Base-by-base conservation (phyloP, 1,140 invertebrate genomes). In the Heliconius hewitsoni region DNA sequence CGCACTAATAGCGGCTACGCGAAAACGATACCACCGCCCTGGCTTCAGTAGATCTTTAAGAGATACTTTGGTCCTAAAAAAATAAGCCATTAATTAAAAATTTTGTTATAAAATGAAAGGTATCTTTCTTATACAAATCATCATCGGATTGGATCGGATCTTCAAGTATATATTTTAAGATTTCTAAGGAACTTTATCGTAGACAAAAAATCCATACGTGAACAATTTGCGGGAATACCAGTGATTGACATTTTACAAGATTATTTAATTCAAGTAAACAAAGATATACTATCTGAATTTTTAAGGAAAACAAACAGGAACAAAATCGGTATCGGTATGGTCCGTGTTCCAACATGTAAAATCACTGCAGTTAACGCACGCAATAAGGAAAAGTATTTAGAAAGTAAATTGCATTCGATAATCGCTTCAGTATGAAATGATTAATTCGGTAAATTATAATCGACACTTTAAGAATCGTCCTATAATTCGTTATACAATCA, bases 11-110 rank as follows among this genome's bases (percentile, higher is more conserved):
- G 97, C 96, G 0, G 97, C 97, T 3, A 97, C 96, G 39, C 97
- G 95, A 85, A 97, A 97, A 85, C 97, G 96, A 89, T 97, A 98
- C 97, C 97, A 97, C 23, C 96, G 95, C 23, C 97, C 97, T 0
- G 96, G 96, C 84, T 96, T 96, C 71, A 97, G 88, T 52, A 95
- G 85, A 75, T 95, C 94, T 19, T 95, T 95, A 13, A 97, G 92
- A 3, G 95, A 95, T 11, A 95, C 95, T 80, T 95, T 95, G 1
- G 95, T 94, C 77, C 95, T 95, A 79, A 76, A 86, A 60, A 66
- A 82, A 73, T 42, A 30, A 72, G 39, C 73, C 8, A 9, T 23
- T 19, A 18, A 16, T 2, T 46, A 8, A 8, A 52, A 18, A 52
- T 19, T 19, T 52, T 5, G 18, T 16, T n/a, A 11, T n/a, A n/a